Conservation (phyloP, 2,888 invertebrate genomes). For the Acronicta aceris region DNA sequence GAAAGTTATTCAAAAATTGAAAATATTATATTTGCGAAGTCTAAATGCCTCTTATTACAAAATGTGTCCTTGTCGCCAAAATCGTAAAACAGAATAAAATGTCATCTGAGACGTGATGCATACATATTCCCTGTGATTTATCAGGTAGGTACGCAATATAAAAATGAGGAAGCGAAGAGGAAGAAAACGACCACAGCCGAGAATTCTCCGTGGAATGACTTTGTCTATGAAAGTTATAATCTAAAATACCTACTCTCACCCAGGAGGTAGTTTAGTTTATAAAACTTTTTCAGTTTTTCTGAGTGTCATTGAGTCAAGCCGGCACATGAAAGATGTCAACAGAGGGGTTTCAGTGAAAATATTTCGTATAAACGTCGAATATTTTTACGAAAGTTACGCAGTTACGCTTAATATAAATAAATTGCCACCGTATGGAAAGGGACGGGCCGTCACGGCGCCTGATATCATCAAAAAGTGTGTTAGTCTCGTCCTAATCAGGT, state of each 20-base stretch:
- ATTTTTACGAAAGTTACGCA: slow-evolving; percentile 49
- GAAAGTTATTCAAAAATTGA: too few relatives aligned
- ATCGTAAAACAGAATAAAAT: slow-evolving; percentile 8
- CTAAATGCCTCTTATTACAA: too few relatives aligned
- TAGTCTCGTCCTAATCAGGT: too few relatives aligned
- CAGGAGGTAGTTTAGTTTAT: slow-evolving; percentile 58
- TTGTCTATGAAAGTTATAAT: slow-evolving; percentile 60
- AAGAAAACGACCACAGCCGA: slow-evolving; percentile 28
- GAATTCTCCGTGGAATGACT: slow-evolving; percentile 37
- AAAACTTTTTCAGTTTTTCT: slow-evolving; percentile 64
- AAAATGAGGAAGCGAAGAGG: slow-evolving; percentile 34
- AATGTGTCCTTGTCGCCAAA: slow-evolving; percentile 9
- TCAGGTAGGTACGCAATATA: slow-evolving; percentile 31
- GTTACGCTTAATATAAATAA: slow-evolving; percentile 52
- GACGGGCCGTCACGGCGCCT: slow-evolving; percentile 4
- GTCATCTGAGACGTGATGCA: slow-evolving; percentile 25
- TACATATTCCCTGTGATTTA: slow-evolving; percentile 41
- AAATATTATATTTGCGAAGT: too few relatives aligned
- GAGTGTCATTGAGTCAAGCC: slow-evolving; percentile 67
- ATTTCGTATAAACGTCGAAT: slow-evolving; percentile 57
- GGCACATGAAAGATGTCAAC: slow-evolving; percentile 62
- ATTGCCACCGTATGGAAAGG: slow-evolving; percentile 32
- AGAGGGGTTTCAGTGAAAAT: slow-evolving; percentile 53
- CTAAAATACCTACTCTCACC: slow-evolving; percentile 53
- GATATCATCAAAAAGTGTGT: too few relatives aligned